phyloP scores from a whole-genome alignment of 2,888 invertebrate species.

The Eledona agricola region DNA sequence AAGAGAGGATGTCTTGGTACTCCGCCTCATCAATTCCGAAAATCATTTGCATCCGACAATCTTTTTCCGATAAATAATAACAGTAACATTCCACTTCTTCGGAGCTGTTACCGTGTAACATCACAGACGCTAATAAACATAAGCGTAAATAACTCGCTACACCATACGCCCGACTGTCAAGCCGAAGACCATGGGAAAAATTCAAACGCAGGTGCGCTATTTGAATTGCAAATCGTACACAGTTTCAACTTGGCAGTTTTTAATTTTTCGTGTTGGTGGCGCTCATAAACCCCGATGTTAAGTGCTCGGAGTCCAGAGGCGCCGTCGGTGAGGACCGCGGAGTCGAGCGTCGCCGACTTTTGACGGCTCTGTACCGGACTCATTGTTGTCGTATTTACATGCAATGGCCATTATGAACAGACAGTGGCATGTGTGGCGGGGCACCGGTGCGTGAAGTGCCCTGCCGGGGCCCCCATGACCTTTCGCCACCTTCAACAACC shows the following conservation, averaged over 20 bases:
- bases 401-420: slow-evolving; percentile 58
- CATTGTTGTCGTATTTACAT: slow-evolving; percentile 60
- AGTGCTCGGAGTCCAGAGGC: too few species aligned
- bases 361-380: slow-evolving; percentile 34
- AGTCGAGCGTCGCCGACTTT: slow-evolving; percentile 18
- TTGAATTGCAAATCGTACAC: slow-evolving; percentile 62
- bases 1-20: slow-evolving; percentile 28
- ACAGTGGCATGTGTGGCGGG: slow-evolving; percentile 64
- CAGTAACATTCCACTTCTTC: slow-evolving; percentile 33
- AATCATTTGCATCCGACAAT: slow-evolving; percentile 39
- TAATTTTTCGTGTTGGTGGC: slow-evolving; percentile 29
- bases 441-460: slow-evolving; percentile 68
- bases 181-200: slow-evolving; percentile 57
- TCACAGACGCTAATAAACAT: slow-evolving; percentile 58
- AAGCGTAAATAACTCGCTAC: slow-evolving; percentile 58
- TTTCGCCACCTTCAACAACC: slow-evolving; percentile 40
- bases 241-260: slow-evolving; percentile 41
- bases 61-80: slow-evolving; percentile 40
- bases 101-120: slow-evolving; percentile 47
- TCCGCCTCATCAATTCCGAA: slow-evolving; percentile 37
- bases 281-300: too few species aligned
- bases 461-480: slow-evolving; percentile 64
- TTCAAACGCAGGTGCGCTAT: slow-evolving; percentile 62
- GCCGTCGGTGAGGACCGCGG: too few species aligned
- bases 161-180: slow-evolving; percentile 47